Percentiles rank a stretch among this genome's conserved stretches.
Evolutionary conservation across 2,888 invertebrate genomes (phyloP).

Genomic region (Stenoptilia bipunctidactyla): DNA sequence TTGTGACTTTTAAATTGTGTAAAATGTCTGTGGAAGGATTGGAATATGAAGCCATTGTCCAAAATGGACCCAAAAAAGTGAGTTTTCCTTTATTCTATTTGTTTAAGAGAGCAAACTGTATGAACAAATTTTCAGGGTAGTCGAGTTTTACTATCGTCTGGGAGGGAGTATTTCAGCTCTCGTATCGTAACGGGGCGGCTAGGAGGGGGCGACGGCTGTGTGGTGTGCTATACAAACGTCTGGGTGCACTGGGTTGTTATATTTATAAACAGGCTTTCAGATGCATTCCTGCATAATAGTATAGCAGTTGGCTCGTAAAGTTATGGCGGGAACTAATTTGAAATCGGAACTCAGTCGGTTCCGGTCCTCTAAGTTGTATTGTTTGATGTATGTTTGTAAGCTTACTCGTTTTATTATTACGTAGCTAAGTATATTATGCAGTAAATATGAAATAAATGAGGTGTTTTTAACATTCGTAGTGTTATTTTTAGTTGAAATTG

Average conservation of each 20-base stretch:
- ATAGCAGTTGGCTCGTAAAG: neutral
- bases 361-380: too few species aligned
- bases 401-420: too few species aligned
- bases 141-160: too few species aligned
- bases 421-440: too few species aligned
- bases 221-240: constrained; percentile 3
- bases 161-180: too few species aligned
- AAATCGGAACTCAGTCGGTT: too few species aligned
- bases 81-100: constrained; percentile 31
- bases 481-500: too few species aligned
- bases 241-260: neutral
- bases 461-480: too few species aligned
- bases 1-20: constrained; percentile 44
- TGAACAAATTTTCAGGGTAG: neutral
- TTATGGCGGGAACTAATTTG: too few species aligned
- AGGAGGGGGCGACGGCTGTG: constrained; percentile 14
- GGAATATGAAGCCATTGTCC: constrained; percentile 75
- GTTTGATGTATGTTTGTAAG: too few species aligned
- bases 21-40: constrained; percentile 71
- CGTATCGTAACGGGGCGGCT: neutral
- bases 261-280: neutral
- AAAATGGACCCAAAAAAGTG: constrained; percentile 76
- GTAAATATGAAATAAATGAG: too few species aligned
- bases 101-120: constrained; percentile 8
- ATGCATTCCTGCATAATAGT: neutral